Base-by-base conservation (phyloP, 2,797 vertebrate genomes). In the Rhinichthys osculus region DNA sequence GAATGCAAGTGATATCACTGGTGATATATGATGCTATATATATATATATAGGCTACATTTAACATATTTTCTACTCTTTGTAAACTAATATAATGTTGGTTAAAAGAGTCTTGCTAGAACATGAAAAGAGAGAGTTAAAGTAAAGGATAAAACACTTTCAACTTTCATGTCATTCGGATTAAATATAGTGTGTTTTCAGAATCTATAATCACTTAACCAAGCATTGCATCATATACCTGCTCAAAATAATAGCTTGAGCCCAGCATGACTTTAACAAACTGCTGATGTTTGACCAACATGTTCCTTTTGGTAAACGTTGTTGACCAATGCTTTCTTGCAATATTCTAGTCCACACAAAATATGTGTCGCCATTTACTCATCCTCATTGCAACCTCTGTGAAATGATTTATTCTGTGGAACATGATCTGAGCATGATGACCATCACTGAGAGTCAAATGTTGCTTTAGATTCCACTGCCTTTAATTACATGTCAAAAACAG, bases 211-310 rank as follows among this genome's bases (percentile, higher is more conserved):
- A 30, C 8, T 76, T 52, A 47, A 27, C n/a, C 27, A 23, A 38
- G 30, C 19, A 77, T 35, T 57, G 19, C 1, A 35, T 47, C 27
- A 76, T 30, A 21, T 9, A 54, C 0, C 5, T 52, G 19, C 19
- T 38, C 19, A 57, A 38, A 57, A 57, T 38, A n/a, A 7, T 0
- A n/a, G 19, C 19, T 44, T 57, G 30, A 72, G 6, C 23, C 10
- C 38, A 72, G 70, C 21, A 44, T 7, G 7, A 23, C 35, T 38
- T 23, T 1, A 7, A 16, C n/a, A 6, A n/a, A n/a, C n/a, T n/a
- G 54, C 10, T n/a, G 19, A 57, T n/a, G n/a, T n/a, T 77, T 57
- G 76, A 40, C 50, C 33, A 78, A 78, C 21, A 78, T 40, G 17
- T 33, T 74, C 21, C 52, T 33, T 52, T 5, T 52, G 27, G 16